Percentiles rank a stretch among this genome's conserved stretches.
Evolutionary conservation across 2,797 vertebrate genomes (phyloP).

Genomic region (Rhynchotus rufescens): DNA sequence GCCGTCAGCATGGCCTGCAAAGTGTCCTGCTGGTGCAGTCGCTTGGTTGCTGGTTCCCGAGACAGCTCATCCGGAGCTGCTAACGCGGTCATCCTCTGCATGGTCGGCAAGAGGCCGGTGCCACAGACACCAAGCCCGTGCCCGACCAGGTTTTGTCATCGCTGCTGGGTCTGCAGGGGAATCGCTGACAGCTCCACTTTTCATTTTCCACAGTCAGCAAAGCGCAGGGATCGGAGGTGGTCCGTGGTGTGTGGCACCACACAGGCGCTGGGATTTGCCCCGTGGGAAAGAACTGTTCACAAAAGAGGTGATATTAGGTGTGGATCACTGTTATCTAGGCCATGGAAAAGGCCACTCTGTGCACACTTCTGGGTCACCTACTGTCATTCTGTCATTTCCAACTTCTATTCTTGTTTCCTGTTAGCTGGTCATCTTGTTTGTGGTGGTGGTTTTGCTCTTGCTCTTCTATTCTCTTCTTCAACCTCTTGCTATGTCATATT

Average conservation of each 20-base stretch:
- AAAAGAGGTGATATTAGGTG: not conserved
- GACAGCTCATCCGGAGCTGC: not conserved
- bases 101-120: not conserved
- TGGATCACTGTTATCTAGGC: not conserved
- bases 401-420: not conserved
- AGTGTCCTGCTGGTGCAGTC: not conserved
- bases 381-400: not conserved
- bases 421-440: not conserved
- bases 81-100: accelerated
- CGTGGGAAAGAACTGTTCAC: not conserved
- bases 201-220: not conserved
- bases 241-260: not conserved
- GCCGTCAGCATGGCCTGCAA: not conserved
- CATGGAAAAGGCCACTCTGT: accelerated
- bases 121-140: accelerated
- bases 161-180: not conserved
- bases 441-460: not conserved
- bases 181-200: not conserved
- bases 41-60: accelerated
- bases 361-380: not conserved
- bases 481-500: not conserved
- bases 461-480: not conserved
- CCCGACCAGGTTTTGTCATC: not conserved
- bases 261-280: not conserved
- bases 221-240: not conserved